Conservation (phyloP, 2,888 invertebrate species). For the Ceriagrion tenellum region DNA sequence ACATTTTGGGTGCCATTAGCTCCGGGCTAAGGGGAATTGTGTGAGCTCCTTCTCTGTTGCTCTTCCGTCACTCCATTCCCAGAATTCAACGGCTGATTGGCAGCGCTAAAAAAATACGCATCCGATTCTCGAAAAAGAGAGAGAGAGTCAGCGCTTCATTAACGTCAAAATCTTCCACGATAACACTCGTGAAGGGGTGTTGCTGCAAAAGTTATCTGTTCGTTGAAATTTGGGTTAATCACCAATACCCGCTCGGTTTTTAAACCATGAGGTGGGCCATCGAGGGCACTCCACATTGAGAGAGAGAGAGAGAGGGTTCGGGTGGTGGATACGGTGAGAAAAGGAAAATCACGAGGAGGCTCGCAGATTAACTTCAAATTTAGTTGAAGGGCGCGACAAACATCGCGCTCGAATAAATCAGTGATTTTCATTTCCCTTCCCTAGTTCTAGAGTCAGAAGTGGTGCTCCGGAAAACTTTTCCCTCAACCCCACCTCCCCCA, state of each 20-base stretch:
- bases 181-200: not conserved
- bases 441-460: not conserved
- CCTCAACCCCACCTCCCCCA: not conserved
- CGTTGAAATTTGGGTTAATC: not conserved
- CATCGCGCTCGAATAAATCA: not conserved
- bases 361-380: not conserved
- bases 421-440: not conserved
- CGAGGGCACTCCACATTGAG: not conserved
- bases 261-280: not conserved
- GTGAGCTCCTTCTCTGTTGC: too few species aligned
- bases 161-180: not conserved
- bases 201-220: not conserved
- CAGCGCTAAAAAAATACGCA: too few species aligned
- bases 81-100: too few species aligned
- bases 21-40: too few species aligned
- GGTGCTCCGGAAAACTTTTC: not conserved
- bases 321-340: not conserved
- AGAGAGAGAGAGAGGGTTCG: too few species aligned
- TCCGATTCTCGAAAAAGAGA: too few species aligned
- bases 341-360: not conserved
- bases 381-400: not conserved
- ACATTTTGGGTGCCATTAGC: too few species aligned
- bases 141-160: too few species aligned
- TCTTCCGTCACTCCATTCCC: too few species aligned
- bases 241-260: not conserved